Base-by-base conservation (phyloP, 2,113 vertebrate genomes). In the Eubucco bourcierii region DNA sequence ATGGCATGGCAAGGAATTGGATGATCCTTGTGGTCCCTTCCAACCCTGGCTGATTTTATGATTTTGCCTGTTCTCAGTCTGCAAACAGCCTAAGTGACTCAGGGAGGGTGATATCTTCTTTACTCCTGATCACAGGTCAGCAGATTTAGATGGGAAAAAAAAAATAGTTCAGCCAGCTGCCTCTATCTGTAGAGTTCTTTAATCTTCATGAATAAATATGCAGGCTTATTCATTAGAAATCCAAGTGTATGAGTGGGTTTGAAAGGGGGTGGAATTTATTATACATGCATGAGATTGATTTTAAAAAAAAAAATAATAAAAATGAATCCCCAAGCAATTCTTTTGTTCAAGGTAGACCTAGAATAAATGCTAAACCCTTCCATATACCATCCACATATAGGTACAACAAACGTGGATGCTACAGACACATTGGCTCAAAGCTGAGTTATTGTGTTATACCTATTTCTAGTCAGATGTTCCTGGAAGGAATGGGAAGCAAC, bases 131-230 rank as follows among this genome's bases (percentile, higher is more conserved):
- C 63, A 86, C 52, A 80, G 84, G 86, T 89, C 94, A 94, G 76
- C 85, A 95, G 82, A 95, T 95, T 93, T 83, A 85, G 27, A 80
- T 44, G 14, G 55, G 12, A 24, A 59, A 75, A 52, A 58, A 75
- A 68, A 59, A 81, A 29, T 1, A 56, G 46, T 70, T 80, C 84
- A 90, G 68, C 90, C 93, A 96, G 94, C 80, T 96, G 95, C 82
- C 82, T 94, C 91, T 89, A 75, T 94, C 90, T 81, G 79, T 80
- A 71, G 61, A 78, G 85, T 95, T 71, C 81, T 94, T 90, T 94
- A 94, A 96, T 95, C 93, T 93, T 94, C 93, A 93, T 91, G 83
- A 95, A 95, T 94, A 97, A 96, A 95, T 82, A 96, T 94, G 81
- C 70, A 83, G 61, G 77, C 88, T 87, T 93, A 91, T 78, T 95